phyloP scores from a whole-genome alignment of 1,140 invertebrate genomes.

The Pseudoatta argentina region DNA sequence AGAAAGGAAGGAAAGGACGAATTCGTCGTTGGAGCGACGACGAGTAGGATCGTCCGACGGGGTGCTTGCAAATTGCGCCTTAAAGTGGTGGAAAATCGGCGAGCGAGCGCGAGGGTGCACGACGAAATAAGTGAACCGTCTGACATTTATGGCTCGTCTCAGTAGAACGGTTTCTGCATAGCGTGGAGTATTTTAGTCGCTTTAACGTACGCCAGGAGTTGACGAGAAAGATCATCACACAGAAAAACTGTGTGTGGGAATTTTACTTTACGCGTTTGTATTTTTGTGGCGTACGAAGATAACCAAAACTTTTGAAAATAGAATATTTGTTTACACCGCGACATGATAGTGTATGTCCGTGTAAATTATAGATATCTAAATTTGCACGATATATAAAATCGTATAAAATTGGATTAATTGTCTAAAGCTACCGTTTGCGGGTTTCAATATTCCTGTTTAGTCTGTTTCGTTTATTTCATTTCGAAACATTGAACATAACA shows the following conservation, averaged over 20 bases:
- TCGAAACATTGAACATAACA: background rate
- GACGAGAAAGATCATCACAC: background rate
- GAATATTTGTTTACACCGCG: background rate
- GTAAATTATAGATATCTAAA: background rate
- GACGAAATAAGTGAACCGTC: conserved; percentile 64
- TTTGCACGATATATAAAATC: background rate
- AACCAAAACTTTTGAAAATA: background rate
- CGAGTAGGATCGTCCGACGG: conserved; percentile 24
- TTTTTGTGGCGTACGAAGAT: background rate
- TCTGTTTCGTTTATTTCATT: conserved; percentile 1
- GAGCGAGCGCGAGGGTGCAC: conserved; percentile 42
- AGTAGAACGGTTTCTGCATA: conserved; percentile 14
- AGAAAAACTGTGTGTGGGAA: background rate
- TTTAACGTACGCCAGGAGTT: background rate
- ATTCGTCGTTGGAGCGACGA: conserved; percentile 40
- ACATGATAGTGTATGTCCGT: background rate
- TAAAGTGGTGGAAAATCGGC: conserved; percentile 73
- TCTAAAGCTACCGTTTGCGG: background rate
- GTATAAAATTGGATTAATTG: conserved; percentile 7
- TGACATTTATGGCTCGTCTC: conserved; percentile 52
- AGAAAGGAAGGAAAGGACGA: conserved; percentile 28
- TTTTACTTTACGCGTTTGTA: background rate
- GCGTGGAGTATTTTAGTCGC: conserved; percentile 26
- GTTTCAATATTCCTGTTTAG: conserved; percentile 31
- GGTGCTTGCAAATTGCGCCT: conserved; percentile 69